phyloP scores from a whole-genome alignment of 2,888 invertebrate species.

The Candidula unifasciata region DNA sequence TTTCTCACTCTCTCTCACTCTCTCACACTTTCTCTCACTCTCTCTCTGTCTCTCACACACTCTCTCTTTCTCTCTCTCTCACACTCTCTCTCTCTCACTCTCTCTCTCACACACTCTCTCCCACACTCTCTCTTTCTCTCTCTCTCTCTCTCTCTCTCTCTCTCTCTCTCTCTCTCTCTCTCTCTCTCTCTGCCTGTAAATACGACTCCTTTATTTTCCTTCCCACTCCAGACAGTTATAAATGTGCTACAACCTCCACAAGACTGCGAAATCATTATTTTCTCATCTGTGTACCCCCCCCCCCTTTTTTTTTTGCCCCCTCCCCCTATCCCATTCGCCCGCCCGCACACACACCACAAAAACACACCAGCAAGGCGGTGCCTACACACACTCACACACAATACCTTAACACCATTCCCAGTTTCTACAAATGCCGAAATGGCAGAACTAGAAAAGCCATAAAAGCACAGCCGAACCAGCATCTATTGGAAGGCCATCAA shows the following conservation, averaged over 20 bases:
- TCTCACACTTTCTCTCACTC: slow-evolving; percentile 5
- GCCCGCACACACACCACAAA: no score
- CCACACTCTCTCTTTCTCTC: not conserved
- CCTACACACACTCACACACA: no score
- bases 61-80: slow-evolving; percentile 26
- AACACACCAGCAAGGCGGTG: no score
- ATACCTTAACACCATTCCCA: not conserved
- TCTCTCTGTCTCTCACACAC: slow-evolving; percentile 1
- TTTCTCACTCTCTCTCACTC: slow-evolving; percentile 19
- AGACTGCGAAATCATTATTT: not conserved
- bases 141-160: slow-evolving; percentile 18
- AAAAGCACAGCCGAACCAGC: not conserved
- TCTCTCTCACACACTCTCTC: slow-evolving; percentile 4
- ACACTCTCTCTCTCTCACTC: slow-evolving; percentile 18
- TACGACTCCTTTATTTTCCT: slow-evolving; percentile 11
- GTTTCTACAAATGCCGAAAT: not conserved
- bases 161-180: slow-evolving; percentile 26
- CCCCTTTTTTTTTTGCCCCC: no score
- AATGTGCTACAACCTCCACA: not conserved
- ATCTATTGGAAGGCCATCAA: slow-evolving; percentile 34
- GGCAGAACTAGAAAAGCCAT: not conserved
- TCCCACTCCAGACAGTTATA: not conserved
- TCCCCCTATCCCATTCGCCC: no score
- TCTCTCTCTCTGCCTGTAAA: slow-evolving; percentile 26
- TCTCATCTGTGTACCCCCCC: not conserved